Evolutionary conservation across 2,797 vertebrate genomes (phyloP).

Genomic region (Aeoliscus strigatus): DNA sequence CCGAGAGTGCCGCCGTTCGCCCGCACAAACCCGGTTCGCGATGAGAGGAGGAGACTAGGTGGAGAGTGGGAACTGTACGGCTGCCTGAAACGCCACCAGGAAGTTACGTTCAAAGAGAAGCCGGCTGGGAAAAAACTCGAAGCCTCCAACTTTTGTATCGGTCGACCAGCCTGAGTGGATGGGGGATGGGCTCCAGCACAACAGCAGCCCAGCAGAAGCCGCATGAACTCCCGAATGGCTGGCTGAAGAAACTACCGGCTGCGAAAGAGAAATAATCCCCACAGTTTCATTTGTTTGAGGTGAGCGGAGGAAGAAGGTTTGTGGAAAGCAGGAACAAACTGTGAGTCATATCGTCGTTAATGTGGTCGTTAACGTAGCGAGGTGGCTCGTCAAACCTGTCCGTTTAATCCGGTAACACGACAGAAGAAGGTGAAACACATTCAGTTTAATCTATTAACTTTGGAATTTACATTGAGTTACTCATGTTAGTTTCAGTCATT

Average conservation of each 20-base stretch:
- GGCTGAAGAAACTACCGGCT: constrained; percentile 58
- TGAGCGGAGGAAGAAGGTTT: constrained; percentile 26
- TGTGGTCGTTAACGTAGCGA: constrained; percentile 8
- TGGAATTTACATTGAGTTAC: no score
- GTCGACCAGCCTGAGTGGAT: constrained; percentile 46
- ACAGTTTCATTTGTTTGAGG: constrained; percentile 32
- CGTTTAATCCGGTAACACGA: no score
- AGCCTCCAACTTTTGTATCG: constrained; percentile 42
- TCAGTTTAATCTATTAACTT: not conserved
- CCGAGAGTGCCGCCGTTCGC: constrained; percentile 13
- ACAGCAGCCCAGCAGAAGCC: constrained; percentile 52
- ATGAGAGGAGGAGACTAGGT: constrained; percentile 25
- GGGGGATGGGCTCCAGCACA: constrained; percentile 62
- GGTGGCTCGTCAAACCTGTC: no score
- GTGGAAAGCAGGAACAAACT: constrained; percentile 1
- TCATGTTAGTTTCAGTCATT: no score
- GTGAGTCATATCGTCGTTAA: constrained; percentile 5
- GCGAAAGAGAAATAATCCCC: constrained; percentile 41
- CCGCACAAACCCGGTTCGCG: constrained; percentile 15
- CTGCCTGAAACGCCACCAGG: not conserved
- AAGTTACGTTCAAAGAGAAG: constrained; percentile 11
- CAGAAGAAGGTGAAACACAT: no score
- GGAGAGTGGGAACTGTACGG: constrained; percentile 1
- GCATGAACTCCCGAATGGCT: constrained; percentile 63
- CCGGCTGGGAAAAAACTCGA: constrained; percentile 30